Conservation (phyloP, 2,113 vertebrate genomes). For the Osmerus eperlanus region DNA sequence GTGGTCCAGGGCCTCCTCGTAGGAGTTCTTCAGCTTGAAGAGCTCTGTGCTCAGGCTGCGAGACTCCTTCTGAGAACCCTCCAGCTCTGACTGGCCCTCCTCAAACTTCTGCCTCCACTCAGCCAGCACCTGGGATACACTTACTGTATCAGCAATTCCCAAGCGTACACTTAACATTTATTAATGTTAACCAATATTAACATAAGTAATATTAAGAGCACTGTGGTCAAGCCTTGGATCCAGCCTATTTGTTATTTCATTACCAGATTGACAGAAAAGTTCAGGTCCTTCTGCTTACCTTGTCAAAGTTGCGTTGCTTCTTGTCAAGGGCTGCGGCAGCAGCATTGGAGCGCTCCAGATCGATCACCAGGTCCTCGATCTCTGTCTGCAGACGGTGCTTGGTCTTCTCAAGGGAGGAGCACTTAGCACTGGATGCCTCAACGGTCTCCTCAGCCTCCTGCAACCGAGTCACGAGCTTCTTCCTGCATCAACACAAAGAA, state of each 20-base stretch:
- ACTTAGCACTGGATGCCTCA: slow-evolving; percentile 84
- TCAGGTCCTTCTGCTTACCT: slow-evolving; percentile 42
- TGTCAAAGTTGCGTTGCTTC: slow-evolving; percentile 89
- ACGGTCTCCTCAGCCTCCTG: slow-evolving; percentile 88
- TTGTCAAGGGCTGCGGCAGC: slow-evolving; percentile 84
- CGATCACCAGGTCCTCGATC: slow-evolving; percentile 86
- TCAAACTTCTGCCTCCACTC: slow-evolving; percentile 90
- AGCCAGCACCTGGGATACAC: slow-evolving; percentile 62
- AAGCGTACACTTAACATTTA: background rate
- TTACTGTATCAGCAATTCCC: background rate
- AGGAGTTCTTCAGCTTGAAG: slow-evolving; percentile 89
- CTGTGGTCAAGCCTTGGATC: background rate
- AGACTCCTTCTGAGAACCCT: slow-evolving; percentile 83
- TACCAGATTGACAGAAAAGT: background rate
- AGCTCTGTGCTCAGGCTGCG: slow-evolving; percentile 88
- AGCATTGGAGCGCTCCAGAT: slow-evolving; percentile 84
- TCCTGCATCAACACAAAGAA: slow-evolving; percentile 63
- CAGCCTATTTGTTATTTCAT: background rate
- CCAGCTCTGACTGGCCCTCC: slow-evolving; percentile 86
- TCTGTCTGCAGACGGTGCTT: slow-evolving; percentile 90
- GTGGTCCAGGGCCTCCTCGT: slow-evolving; percentile 86
- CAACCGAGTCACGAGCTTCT: slow-evolving; percentile 85
- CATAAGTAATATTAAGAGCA: background rate
- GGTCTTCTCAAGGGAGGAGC: slow-evolving; percentile 89
- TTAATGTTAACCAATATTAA: background rate